Evolutionary conservation across 2,888 invertebrate species (phyloP), one percentile per base, ranked within the genome.

Genomic region (Limulus polyphemus): DNA sequence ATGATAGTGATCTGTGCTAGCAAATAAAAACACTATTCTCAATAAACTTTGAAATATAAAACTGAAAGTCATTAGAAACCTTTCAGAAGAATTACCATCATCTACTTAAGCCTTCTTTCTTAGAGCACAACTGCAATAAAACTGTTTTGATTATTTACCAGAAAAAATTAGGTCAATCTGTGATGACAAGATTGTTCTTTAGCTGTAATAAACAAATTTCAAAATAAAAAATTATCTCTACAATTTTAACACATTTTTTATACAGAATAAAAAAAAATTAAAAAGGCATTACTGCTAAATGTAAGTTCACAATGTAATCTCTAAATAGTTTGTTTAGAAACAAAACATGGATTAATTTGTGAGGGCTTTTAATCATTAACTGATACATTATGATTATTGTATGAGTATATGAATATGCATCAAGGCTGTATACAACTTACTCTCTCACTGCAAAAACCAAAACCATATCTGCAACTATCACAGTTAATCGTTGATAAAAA

Each of bases 401-500:
- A 14, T 7, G 9, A 14, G 2, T 51, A 51, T n/a, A 14, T 51
- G 16, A 14, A 16, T 5, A 51, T 14, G 16, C 51, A 14, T 51
- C n/a, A 14, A n/a, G 16, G 9, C n/a, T n/a, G 32, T 13, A n/a
- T 14, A 17, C 12, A 13, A 64, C 79, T 77, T 78, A 92, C 90
- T 84, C 83, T 77, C 83, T 82, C 4, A 84, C 83, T 65, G 91
- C 89, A 73, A 83, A 83, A 59, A 87, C 83, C 74, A 86, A 89
- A 5, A 94, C 73, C 52, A 89, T 72, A 79, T 99, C 99, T 60
- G 87, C 79, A 11, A 84, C 64, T 72, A 99, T 90, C 3, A 99
- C 97, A 14, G 94, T 88, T 0, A 87, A 73, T 68, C 97, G 83
- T 81, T 97, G 97, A 76, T 95, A 99, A 11, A 89, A 69, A 46